Conservation (phyloP, 1,140 invertebrate species). For the Achroia grisella region DNA sequence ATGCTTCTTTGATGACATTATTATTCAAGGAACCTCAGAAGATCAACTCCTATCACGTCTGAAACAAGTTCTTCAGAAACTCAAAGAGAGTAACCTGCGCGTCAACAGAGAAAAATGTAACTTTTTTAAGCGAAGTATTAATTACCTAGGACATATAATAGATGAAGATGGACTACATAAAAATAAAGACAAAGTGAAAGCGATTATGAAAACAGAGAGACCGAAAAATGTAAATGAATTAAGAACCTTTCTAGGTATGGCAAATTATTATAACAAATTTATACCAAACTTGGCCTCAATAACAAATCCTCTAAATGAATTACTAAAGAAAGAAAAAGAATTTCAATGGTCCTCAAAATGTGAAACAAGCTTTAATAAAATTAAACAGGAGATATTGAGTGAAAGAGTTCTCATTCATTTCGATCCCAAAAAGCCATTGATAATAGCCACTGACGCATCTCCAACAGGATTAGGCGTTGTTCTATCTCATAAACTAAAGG, state of each 20-base stretch:
- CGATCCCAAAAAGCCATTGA: slow-evolving; percentile 33
- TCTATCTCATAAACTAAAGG: not conserved
- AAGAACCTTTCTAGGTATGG: slow-evolving; percentile 29
- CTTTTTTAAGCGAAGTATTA: slow-evolving; percentile 7
- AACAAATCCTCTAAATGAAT: slow-evolving; percentile 15
- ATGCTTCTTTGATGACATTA: no score
- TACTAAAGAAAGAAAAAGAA: slow-evolving; percentile 19
- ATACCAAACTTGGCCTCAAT: slow-evolving; percentile 16
- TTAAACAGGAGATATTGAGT: slow-evolving; percentile 23
- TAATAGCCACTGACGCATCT: slow-evolving; percentile 50
- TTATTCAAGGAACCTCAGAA: slow-evolving; percentile 8
- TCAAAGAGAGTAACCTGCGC: slow-evolving; percentile 8
- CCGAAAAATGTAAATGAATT: slow-evolving; percentile 16
- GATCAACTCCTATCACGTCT: not conserved
- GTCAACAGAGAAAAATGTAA: slow-evolving; percentile 14
- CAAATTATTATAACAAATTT: slow-evolving; percentile 38
- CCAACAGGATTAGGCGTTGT: slow-evolving; percentile 38
- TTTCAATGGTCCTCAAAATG: slow-evolving; percentile 26
- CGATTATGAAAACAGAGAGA: not conserved
- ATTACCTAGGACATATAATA: slow-evolving; percentile 13
- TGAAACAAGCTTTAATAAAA: slow-evolving; percentile 18
- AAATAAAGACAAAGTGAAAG: slow-evolving; percentile 8
- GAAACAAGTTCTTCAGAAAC: slow-evolving; percentile 1
- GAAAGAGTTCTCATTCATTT: slow-evolving; percentile 36
- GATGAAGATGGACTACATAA: slow-evolving; percentile 12